Evolutionary conservation across 2,113 vertebrate genomes (phyloP), one percentile per base, ranked within the genome.

Genomic region (Cyanocitta stelleri): DNA sequence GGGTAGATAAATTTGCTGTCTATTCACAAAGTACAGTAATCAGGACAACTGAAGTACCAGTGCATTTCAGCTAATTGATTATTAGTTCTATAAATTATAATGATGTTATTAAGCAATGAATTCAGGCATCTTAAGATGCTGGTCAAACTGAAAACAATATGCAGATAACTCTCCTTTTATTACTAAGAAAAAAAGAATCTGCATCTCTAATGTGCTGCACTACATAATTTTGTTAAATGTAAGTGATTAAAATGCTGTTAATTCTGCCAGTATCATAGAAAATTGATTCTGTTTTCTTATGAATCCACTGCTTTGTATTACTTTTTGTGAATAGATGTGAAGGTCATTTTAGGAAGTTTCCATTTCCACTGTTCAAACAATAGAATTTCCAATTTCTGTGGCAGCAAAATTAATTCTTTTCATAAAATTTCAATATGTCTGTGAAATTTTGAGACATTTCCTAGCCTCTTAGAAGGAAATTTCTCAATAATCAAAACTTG

Each of bases 291-390:
- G 6, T 41, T 91, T 69, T 84, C 44, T 71, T 64, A 59, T 26
- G 11, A 93, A 87, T 81, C 18, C 7, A 4, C 26, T 87, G 54
- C 16, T 72, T 63, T 35, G 5, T 43, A 61, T 82, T 84, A 77
- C 79, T 92, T 96, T 96, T 97, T 97, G 97, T 98, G 96, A 98
- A 94, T 97, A 86, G 91, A 89, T 87, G 35, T 58, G 89, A 86
- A 85, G 54, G 71, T 74, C 84, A 41, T 90, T 56, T 89, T 88
- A 90, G 49, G 17, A 88, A 84, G 17, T 74, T 91, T 68, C 49
- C 55, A 59, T 97, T 94, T 95, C 61, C 66, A 73, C 72, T 67
- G 10, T 32, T 95, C 89, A 62, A 26, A 91, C 33, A 79, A 51
- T 71, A 78, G 48, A 44, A 58, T 83, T 94, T 87, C 82, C 93